Evolutionary conservation across 1,140 invertebrate species (phyloP).

Genomic region (Gonatopus flavifemur): DNA sequence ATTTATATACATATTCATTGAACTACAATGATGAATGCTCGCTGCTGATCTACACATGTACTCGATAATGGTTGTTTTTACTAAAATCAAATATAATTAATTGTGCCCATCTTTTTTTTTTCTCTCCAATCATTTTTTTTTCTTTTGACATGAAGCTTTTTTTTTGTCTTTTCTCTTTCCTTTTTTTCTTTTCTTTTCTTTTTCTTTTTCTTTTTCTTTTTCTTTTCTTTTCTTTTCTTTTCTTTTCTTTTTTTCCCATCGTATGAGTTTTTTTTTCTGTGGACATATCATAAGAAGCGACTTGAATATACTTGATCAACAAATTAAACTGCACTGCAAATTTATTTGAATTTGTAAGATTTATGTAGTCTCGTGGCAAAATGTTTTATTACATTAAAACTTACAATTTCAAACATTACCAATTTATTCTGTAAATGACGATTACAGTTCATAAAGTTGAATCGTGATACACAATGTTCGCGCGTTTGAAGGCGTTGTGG

Average conservation of each 20-base stretch:
- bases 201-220: constrained; percentile 57
- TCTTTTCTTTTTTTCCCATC: constrained; percentile 55
- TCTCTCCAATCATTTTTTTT: constrained; percentile 56
- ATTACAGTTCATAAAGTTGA: too few relatives aligned
- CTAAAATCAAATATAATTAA: constrained; percentile 54
- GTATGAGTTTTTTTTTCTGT: constrained; percentile 58
- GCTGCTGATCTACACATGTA: constrained; percentile 37
- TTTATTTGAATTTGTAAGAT: constrained; percentile 31
- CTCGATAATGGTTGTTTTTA: constrained; percentile 38
- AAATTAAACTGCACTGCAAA: constrained; percentile 24
- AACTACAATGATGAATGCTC: constrained; percentile 44
- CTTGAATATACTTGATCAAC: constrained; percentile 46
- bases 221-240: constrained; percentile 56
- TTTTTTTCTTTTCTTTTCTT: too few relatives aligned
- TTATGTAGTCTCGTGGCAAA: constrained; percentile 24
- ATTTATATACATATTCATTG: too few relatives aligned
- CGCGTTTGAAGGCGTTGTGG: too few relatives aligned
- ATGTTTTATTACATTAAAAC: constrained; percentile 33
- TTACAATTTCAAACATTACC: constrained; percentile 27
- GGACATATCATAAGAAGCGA: constrained; percentile 58
- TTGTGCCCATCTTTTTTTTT: constrained; percentile 56
- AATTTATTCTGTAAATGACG: too few relatives aligned
- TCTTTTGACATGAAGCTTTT: constrained; percentile 56
- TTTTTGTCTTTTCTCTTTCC: constrained; percentile 53
- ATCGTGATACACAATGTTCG: constrained; percentile 18